phyloP scores from a whole-genome alignment of 2,113 vertebrate genomes.

The Daboia siamensis region DNA sequence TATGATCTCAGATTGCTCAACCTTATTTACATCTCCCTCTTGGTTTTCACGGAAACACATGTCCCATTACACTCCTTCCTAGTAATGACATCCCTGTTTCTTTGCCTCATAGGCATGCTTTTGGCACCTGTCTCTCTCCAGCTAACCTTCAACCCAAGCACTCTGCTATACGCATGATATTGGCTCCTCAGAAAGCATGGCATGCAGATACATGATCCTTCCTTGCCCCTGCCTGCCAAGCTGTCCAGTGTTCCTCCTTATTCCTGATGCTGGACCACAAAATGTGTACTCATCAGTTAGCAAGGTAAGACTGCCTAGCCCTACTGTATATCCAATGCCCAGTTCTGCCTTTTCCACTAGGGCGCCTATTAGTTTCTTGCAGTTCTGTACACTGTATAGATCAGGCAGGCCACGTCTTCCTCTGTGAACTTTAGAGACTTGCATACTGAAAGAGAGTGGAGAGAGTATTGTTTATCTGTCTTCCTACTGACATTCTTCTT shows the following conservation, averaged over 20 bases:
- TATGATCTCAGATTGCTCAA: background rate
- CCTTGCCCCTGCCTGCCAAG: background rate
- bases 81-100: background rate
- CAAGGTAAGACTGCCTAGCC: background rate
- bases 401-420: background rate
- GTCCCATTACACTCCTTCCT: background rate
- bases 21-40: background rate
- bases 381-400: background rate
- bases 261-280: background rate
- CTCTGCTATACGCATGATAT: background rate
- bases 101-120: background rate
- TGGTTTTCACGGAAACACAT: background rate
- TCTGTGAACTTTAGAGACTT: background rate
- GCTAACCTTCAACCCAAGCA: background rate
- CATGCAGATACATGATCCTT: background rate
- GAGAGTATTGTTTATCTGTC: background rate
- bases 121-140: background rate
- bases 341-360: background rate
- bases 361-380: background rate
- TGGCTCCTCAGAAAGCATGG: background rate
- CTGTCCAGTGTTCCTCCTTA: background rate
- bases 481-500: background rate
- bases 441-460: background rate
- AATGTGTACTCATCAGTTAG: background rate
- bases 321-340: background rate